A percentile compares a stretch with the other conserved stretches of the same genome.
Evolutionary conservation across 2,113 vertebrate genomes (phyloP).

Genomic region (Cisticola juncidis): DNA sequence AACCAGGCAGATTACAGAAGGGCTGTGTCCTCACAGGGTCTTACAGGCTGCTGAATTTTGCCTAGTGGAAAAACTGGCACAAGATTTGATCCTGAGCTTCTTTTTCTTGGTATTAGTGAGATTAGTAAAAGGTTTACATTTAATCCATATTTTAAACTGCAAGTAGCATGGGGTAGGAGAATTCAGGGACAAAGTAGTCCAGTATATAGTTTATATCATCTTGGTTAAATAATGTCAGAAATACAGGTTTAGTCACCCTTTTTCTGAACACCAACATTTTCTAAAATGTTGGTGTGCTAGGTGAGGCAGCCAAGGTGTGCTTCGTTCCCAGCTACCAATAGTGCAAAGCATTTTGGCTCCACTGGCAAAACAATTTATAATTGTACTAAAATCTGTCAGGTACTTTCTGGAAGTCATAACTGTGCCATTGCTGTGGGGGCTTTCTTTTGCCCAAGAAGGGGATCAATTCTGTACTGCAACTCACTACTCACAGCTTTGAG

Average conservation of each 20-base stretch:
- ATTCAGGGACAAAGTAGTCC: background rate
- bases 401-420: background rate
- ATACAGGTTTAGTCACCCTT: background rate
- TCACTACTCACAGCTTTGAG: accelerated
- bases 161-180: accelerated
- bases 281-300: background rate
- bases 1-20: background rate
- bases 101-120: background rate
- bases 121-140: background rate
- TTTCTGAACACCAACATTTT: background rate
- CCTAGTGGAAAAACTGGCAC: background rate
- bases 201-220: background rate
- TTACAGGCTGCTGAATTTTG: background rate
- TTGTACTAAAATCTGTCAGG: background rate
- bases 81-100: background rate
- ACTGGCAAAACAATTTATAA: background rate
- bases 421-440: background rate
- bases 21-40: background rate
- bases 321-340: background rate
- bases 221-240: background rate
- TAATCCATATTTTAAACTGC: background rate
- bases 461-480: background rate
- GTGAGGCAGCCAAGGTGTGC: background rate
- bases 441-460: background rate
- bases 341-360: background rate